Evolutionary conservation across 2,113 vertebrate species (phyloP), one percentile per base, ranked within the genome.

Genomic region (Myrmophylax atrothorax): DNA sequence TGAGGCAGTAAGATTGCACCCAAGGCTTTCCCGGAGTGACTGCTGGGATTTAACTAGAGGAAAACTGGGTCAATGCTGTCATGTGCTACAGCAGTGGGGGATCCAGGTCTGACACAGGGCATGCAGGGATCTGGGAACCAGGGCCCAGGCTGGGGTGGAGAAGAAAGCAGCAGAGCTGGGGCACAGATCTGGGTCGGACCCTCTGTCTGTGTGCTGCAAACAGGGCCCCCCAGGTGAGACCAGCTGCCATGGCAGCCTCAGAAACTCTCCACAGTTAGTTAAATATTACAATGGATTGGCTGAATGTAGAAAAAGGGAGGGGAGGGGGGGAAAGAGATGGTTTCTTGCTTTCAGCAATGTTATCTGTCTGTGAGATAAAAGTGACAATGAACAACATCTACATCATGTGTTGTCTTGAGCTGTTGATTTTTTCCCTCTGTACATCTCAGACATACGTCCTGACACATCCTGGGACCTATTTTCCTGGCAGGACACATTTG

Each of bases 331-430:
- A 37, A 60, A 52, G 16, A 77, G 62, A 42, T 53, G n/a, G 3
- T 29, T 73, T 90, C 76, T 88, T 74, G 79, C 46, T 90, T 77
- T 93, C 85, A 86, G 44, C 40, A 44, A 63, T n/a, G n/a, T 86
- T 84, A 52, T 58, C 75, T 19, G 17, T 89, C 88, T 94, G 79
- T 88, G 93, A 92, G 92, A 90, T 91, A 86, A 96, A 96, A 77
- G 64, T 67, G 62, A 31, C 56, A 60, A 64, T 42, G 52, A 90
- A 70, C 37, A 94, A 29, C 35, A 63, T 63, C 52, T 80, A 53
- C 0, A 2, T 25, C 10, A 38, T 49, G 70, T 67, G 75, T 55
- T 88, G 75, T 35, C 50, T 94, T 92, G 52, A 0, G 0, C 56
- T 81, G 63, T 50, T 80, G 56, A 5, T 59, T 78, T 63, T 83